Conservation (phyloP, 2,888 invertebrate species). For the Tipula confusa region DNA sequence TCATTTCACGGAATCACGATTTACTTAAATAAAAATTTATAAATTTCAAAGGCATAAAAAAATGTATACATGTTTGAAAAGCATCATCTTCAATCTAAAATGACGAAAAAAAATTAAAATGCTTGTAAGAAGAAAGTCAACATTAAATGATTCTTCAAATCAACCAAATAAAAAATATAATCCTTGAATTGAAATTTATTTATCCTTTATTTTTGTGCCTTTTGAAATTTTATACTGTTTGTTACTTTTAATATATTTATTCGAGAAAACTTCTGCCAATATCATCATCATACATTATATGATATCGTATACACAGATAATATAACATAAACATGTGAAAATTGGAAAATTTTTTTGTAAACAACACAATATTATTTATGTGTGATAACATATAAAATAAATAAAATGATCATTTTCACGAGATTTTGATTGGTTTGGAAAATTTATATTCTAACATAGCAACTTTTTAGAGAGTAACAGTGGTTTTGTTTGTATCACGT, state of each 20-base stretch:
- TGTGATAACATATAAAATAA: conserved; percentile 1
- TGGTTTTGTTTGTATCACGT: background rate
- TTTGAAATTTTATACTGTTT: background rate
- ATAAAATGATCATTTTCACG: conserved; percentile 20
- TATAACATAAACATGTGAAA: conserved; percentile 25
- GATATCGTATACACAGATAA: background rate
- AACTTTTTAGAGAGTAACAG: background rate
- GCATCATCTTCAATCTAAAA: background rate
- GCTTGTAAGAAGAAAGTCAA: background rate
- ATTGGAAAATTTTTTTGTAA: conserved; percentile 3
- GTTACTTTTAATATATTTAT: background rate
- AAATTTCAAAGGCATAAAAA: background rate
- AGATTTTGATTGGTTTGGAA: background rate
- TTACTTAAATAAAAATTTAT: background rate
- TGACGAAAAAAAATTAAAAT: background rate
- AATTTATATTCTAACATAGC: background rate
- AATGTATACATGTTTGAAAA: background rate
- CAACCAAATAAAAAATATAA: conserved; percentile 5
- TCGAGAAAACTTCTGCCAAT: background rate
- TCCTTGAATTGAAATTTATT: background rate
- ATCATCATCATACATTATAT: background rate
- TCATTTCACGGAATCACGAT: background rate
- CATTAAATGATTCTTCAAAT: background rate
- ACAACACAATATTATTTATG: conserved; percentile 1
- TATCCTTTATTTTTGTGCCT: background rate